Percentiles rank a stretch among this genome's conserved stretches.
Conservation (phyloP, 2,797 vertebrate genomes). For the Eremophila alpestris region DNA sequence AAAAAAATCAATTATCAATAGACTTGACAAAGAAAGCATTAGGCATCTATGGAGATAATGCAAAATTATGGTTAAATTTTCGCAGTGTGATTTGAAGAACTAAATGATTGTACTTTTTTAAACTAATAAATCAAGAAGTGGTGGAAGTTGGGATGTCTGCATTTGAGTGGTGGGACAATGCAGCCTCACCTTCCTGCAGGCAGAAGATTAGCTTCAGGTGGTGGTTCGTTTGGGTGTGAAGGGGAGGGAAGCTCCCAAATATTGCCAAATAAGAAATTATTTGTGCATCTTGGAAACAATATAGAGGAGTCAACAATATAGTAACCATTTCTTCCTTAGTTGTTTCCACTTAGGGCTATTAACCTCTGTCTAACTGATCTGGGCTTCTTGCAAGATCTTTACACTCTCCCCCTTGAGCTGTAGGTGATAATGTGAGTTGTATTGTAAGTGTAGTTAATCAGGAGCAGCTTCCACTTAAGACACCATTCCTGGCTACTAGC, state of each 20-base stretch:
- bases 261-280: not conserved
- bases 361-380: not conserved
- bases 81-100: not conserved
- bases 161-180: not conserved
- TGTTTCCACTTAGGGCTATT: not conserved
- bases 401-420: not conserved
- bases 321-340: not conserved
- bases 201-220: not conserved
- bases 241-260: not conserved
- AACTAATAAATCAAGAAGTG: not conserved
- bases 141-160: not conserved
- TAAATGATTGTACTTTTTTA: not conserved
- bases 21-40: not conserved
- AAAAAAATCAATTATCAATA: not conserved
- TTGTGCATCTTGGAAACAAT: not conserved
- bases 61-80: not conserved
- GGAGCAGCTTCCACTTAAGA: not conserved
- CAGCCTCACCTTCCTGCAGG: not conserved
- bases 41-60: not conserved
- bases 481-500: not conserved
- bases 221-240: not conserved
- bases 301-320: not conserved
- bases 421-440: not conserved
- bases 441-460: rapidly evolving
- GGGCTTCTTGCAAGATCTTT: not conserved